phyloP scores from a whole-genome alignment of 2,113 vertebrate genomes.

The Patagioenas fasciata region DNA sequence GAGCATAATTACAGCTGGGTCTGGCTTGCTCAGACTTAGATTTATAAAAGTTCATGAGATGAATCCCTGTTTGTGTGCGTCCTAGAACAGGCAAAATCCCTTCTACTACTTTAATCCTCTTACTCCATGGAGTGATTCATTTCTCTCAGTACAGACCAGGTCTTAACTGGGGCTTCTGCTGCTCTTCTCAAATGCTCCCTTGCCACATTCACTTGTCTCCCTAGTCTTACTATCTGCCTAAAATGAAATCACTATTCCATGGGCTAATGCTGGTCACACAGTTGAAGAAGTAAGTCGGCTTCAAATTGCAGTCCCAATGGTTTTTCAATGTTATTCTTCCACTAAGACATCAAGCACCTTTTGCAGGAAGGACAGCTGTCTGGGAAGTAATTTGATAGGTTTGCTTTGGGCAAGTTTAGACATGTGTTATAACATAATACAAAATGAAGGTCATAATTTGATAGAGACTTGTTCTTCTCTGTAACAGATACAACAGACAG shows the following conservation, averaged over 20 bases:
- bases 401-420: slow-evolving; percentile 28
- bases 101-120: neutral
- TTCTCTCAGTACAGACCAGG: neutral
- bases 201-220: neutral
- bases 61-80: neutral
- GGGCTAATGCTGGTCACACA: neutral
- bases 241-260: neutral
- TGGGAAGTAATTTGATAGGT: slow-evolving; percentile 20
- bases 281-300: neutral
- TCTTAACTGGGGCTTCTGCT: neutral
- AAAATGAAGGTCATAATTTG: slow-evolving; percentile 39
- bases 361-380: slow-evolving; percentile 37
- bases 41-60: neutral
- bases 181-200: neutral
- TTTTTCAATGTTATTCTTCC: neutral
- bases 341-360: neutral
- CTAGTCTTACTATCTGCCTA: neutral
- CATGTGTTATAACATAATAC: slow-evolving; percentile 36
- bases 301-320: neutral
- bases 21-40: neutral
- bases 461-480: neutral
- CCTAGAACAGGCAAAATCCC: neutral
- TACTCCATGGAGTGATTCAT: neutral
- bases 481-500: slow-evolving; percentile 46
- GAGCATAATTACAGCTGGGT: neutral